phyloP scores from a whole-genome alignment of 2,113 vertebrate genomes.

The Pteruthius melanotis region DNA sequence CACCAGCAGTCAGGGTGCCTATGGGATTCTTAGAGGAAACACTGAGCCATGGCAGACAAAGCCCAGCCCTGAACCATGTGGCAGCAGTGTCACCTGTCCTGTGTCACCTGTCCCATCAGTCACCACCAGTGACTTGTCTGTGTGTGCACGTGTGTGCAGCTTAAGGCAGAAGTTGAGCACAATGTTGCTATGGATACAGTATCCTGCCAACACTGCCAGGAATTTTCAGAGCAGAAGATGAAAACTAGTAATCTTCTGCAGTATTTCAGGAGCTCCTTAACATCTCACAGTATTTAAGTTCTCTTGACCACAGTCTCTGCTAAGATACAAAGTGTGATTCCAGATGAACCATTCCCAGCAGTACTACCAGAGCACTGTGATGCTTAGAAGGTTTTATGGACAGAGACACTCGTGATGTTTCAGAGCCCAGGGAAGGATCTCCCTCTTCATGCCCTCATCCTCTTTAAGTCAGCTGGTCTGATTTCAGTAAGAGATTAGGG shows the following conservation, averaged over 20 bases:
- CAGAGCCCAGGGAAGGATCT: not conserved
- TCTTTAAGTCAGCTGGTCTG: not conserved
- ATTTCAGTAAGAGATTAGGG: not conserved
- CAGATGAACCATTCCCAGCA: not conserved
- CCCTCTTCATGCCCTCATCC: not conserved
- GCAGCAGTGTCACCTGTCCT: not conserved
- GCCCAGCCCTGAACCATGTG: not conserved
- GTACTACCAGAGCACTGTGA: fast-evolving
- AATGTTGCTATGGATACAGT: conserved; percentile 13
- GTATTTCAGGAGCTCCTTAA: not conserved
- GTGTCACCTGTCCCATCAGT: not conserved
- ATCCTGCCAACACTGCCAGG: not conserved
- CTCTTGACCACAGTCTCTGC: not conserved
- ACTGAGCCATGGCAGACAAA: not conserved
- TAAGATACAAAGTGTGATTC: not conserved
- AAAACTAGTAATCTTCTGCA: not conserved
- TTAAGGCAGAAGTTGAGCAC: not conserved
- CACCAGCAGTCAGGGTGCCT: not conserved
- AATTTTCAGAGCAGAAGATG: not conserved
- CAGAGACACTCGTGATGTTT: not conserved
- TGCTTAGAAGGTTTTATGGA: not conserved
- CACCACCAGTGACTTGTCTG: not conserved
- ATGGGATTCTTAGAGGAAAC: not conserved
- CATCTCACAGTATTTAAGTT: not conserved
- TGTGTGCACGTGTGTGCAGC: not conserved